phyloP scores from a whole-genome alignment of 2,113 vertebrate genomes.

The Gadus chalcogrammus region DNA sequence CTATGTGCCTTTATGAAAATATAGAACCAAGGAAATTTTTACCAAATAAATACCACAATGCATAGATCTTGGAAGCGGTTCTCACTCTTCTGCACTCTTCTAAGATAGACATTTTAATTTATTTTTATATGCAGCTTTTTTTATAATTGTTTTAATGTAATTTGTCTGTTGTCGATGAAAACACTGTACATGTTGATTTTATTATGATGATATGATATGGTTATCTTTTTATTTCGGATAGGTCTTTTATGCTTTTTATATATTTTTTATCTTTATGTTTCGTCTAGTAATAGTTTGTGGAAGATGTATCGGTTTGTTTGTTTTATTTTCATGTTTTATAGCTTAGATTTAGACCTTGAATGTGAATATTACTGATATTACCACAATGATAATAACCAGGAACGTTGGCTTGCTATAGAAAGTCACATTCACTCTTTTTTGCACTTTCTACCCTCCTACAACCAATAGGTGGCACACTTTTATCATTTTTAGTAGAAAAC shows the following conservation, averaged over 20 bases:
- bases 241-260: conserved; percentile 1
- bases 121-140: conserved; percentile 11
- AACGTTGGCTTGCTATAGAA: no score
- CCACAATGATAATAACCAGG: no score
- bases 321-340: no score
- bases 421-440: no score
- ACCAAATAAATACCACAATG: conserved; percentile 5
- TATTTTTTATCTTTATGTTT: neutral
- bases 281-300: conserved; percentile 55
- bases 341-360: no score
- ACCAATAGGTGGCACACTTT: conserved; percentile 36
- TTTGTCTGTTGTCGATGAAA: no score
- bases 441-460: conserved; percentile 13
- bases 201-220: neutral
- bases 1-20: conserved; percentile 88
- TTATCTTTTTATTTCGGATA: conserved; percentile 4
- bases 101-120: neutral
- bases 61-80: conserved; percentile 2
- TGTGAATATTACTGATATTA: no score
- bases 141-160: no score
- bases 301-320: no score
- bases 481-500: neutral
- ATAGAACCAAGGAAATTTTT: conserved; percentile 50
- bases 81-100: neutral
- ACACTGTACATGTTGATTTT: neutral